Evolutionary conservation across 2,888 invertebrate species (phyloP), one percentile per base, ranked within the genome.

Genomic region (Steinernema carpocapsae): DNA sequence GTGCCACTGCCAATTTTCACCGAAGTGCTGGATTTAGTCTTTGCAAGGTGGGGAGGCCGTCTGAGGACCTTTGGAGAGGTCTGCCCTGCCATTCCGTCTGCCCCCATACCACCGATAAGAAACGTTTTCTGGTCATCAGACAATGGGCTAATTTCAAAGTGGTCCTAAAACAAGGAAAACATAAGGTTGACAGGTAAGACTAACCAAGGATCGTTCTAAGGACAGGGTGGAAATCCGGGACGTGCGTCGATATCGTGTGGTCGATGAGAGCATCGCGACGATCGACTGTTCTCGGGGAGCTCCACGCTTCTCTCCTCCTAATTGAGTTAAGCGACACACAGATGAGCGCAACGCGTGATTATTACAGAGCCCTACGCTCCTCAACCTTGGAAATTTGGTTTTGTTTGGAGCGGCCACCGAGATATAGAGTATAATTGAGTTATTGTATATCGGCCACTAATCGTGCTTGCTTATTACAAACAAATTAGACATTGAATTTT

Each of bases 211-310:
- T 17, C 64, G 64, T 32, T 64, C 64, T 29, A 64, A 64, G 1
- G 64, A 64, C 26, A 64, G 64, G 22, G 64, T 64, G 17, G 64
- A 64, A 32, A 64, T 64, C 19, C 64, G 64, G 37, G 64, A 64
- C 32, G 64, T 64, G 10, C 64, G 64, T 32, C 64, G 29, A 64
- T 64, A 64, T 64, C 64, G 64, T 14, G 64, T 64, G 32, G 64
- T 64, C 64, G 64, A 64, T 32, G 64, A 64, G 19, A 64, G 64
- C 64, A 64, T 64, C 32, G 64, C 64, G 64, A 17, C 64, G 37
- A 64, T 64, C 64, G 64, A 64, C 64, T 64, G 64, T 64, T 64
- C 26, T n/a, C 32, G 12, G 29, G 4, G 29, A 29, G 64, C 29
- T 29, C 6, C 64, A 37, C 32, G 32, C 64, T 17, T 6, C 64